These are phyloP conservation scores for Ormyrus thymus DNA, from an alignment of 2,888 invertebrate species.

Conservation along the genomic window DNA sequence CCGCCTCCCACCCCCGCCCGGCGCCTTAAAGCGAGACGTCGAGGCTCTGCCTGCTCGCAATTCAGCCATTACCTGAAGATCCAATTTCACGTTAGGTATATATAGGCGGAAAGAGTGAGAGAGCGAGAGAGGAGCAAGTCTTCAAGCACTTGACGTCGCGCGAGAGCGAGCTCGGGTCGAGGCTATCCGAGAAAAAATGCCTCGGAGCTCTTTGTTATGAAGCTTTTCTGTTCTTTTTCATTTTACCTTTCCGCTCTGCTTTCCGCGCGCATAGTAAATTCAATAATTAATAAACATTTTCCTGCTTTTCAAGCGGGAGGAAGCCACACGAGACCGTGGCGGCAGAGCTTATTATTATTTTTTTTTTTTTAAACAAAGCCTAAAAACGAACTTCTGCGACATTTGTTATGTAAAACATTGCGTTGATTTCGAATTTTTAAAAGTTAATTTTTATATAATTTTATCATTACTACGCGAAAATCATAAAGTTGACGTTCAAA, in stretches of 20 bases:
- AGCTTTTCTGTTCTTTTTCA: neutral
- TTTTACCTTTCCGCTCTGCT: conserved; percentile 50
- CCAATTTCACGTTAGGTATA: conserved; percentile 61
- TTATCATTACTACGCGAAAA: too few species aligned
- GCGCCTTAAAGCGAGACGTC: conserved; percentile 4
- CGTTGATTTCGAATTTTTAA: too few species aligned
- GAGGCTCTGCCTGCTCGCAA: conserved; percentile 57
- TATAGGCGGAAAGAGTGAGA: conserved; percentile 40
- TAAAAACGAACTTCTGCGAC: too few species aligned
- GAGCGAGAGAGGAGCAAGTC: conserved; percentile 50
- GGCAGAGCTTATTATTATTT: too few species aligned
- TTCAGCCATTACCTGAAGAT: conserved; percentile 63
- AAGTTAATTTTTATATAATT: too few species aligned
- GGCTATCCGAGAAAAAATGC: conserved; percentile 8
- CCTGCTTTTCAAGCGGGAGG: too few species aligned
- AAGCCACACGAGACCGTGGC: too few species aligned
- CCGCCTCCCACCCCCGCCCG: neutral
- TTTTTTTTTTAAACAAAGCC: too few species aligned
- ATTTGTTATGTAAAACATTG: too few species aligned
- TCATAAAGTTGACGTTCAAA: too few species aligned
- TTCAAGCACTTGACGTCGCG: conserved; percentile 56
- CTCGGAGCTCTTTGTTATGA: conserved; percentile 23
- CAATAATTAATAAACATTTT: conserved; percentile 68
- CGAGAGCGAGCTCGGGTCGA: neutral
- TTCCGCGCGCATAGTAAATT: conserved; percentile 68